Conservation (phyloP, 2,113 vertebrate genomes). For the Coryphaenoides rupestris region DNA sequence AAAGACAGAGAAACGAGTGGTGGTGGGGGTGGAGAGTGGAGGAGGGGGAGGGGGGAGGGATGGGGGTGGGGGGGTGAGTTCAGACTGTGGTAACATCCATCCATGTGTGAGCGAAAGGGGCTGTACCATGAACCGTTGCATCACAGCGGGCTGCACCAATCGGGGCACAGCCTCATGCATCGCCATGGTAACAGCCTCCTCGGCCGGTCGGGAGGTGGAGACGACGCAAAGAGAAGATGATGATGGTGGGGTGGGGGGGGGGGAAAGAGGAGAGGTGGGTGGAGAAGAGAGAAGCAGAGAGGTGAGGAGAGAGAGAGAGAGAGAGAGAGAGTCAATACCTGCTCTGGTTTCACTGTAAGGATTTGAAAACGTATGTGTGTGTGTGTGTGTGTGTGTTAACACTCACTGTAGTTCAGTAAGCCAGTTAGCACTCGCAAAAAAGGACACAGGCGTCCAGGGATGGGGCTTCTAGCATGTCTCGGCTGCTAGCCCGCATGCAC, state of each 20-base stretch:
- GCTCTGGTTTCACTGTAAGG: slow-evolving; percentile 39
- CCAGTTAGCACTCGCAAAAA: not conserved
- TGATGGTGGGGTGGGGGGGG: not conserved
- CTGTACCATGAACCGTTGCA: slow-evolving; percentile 39
- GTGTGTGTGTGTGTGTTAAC: too few species aligned
- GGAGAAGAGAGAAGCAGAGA: slow-evolving; percentile 35
- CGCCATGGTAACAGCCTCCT: slow-evolving; percentile 67
- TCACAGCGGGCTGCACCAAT: slow-evolving; percentile 62
- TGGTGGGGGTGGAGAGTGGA: not conserved
- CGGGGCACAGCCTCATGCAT: slow-evolving; percentile 56
- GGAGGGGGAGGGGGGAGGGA: not conserved
- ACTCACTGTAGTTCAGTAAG: too few species aligned
- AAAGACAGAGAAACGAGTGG: not conserved
- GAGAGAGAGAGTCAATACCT: slow-evolving; percentile 29
- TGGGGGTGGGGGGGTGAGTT: not conserved
- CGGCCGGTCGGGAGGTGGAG: slow-evolving; percentile 48
- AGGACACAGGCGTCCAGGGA: slow-evolving; percentile 4
- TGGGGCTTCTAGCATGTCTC: slow-evolving; percentile 23
- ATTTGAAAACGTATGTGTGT: not conserved
- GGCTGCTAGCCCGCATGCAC: slow-evolving; percentile 26
- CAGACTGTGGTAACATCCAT: slow-evolving; percentile 30
- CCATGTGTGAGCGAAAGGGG: slow-evolving; percentile 50
- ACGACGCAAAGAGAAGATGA: slow-evolving; percentile 24
- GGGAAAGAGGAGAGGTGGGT: slow-evolving; percentile 21
- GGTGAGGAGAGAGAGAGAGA: slow-evolving; percentile 16